These are phyloP conservation scores for Mesoligia furuncula DNA, from an alignment of 2,888 invertebrate species.

Conservation along the genomic window DNA sequence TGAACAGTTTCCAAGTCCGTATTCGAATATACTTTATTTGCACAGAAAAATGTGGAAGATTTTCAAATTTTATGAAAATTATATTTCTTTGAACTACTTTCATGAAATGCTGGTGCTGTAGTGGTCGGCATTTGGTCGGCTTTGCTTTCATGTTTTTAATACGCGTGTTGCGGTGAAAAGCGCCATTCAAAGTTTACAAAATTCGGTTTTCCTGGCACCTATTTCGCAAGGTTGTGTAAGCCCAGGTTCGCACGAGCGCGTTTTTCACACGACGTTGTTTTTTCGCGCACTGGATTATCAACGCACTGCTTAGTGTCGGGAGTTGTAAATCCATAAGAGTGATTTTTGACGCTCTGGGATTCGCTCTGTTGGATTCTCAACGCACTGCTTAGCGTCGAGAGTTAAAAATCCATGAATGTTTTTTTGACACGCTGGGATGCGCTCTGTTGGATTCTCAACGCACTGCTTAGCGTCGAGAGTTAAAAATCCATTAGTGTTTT, in stretches of 20 bases:
- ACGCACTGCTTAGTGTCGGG: no score
- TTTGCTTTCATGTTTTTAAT: constrained; percentile 77
- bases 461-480: no score
- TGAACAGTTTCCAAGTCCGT: constrained; percentile 44
- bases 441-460: no score
- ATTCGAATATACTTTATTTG: constrained; percentile 55
- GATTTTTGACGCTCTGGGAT: no score
- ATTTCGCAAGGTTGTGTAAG: constrained; percentile 24
- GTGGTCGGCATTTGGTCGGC: constrained; percentile 67
- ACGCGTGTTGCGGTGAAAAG: constrained; percentile 70
- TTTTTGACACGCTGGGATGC: no score
- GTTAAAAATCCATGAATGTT: no score
- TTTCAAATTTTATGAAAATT: constrained; percentile 59
- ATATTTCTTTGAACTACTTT: constrained; percentile 63
- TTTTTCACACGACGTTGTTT: neutral
- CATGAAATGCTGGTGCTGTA: constrained; percentile 62
- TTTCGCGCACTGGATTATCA: no score
- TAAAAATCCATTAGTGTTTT: no score
- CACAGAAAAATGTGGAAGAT: constrained; percentile 45
- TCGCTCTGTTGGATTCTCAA: no score
- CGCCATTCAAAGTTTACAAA: constrained; percentile 66
- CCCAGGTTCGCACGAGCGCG: neutral
- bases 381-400: no score
- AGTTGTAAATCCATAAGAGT: no score
- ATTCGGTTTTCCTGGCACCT: constrained; percentile 61